These are phyloP conservation scores for Apamea epomidion DNA, from an alignment of 2,888 invertebrate species.

Conservation along the genomic window DNA sequence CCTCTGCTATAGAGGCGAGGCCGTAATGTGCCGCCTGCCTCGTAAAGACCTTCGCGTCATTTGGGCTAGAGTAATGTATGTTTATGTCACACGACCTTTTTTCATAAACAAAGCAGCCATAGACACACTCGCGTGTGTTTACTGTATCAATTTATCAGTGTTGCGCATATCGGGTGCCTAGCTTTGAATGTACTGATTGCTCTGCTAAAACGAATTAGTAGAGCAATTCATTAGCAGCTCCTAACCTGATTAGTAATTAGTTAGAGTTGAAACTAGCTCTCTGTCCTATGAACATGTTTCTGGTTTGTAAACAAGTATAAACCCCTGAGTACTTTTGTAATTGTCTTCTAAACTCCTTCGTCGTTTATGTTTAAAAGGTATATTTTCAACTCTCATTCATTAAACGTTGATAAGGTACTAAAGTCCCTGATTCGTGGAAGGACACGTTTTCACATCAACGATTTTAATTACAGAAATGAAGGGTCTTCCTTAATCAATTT, in stretches of 20 bases:
- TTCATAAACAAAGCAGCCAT: conserved; percentile 22
- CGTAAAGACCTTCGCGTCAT: conserved; percentile 36
- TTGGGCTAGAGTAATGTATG: conserved; percentile 35
- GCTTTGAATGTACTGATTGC: conserved; percentile 21
- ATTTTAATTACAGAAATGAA: conserved; percentile 26
- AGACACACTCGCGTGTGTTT: conserved; percentile 17
- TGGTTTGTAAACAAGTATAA: conserved; percentile 23
- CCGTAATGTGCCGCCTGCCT: conserved; percentile 37
- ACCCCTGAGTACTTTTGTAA: conserved; percentile 35
- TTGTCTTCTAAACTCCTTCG: conserved; percentile 33
- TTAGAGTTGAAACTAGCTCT: conserved; percentile 20
- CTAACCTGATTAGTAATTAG: conserved; percentile 48
- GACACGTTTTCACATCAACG: conserved; percentile 17
- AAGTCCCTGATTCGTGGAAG: conserved; percentile 33
- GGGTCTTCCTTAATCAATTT: conserved; percentile 7
- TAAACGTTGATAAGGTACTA: conserved; percentile 39
- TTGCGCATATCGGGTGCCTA: background rate
- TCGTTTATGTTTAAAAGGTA: conserved; percentile 25
- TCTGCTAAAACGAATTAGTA: conserved; percentile 28
- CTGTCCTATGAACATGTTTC: conserved; percentile 5
- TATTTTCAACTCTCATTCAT: conserved; percentile 35
- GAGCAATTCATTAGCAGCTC: conserved; percentile 37
- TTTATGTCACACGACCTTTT: conserved; percentile 47
- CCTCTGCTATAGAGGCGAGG: conserved; percentile 59
- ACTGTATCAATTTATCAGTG: background rate